Evolutionary conservation across 1,140 invertebrate genomes (phyloP).

Genomic region (Holcopasites calliopsidis): DNA sequence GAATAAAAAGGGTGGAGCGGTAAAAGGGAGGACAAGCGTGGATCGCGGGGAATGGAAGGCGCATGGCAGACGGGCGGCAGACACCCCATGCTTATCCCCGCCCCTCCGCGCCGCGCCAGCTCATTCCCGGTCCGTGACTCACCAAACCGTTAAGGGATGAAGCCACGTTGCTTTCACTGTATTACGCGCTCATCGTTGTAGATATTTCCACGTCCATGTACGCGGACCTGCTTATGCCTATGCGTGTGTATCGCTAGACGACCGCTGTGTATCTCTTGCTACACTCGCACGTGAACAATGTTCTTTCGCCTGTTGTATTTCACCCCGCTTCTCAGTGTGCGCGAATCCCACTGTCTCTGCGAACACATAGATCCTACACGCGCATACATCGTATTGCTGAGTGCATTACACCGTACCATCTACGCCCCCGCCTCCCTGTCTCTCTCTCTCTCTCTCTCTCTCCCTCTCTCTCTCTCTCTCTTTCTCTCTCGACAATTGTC

Average conservation of each 20-base stretch:
- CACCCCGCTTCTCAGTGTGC: not conserved
- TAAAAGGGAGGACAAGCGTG: conserved; percentile 45
- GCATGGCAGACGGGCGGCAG: conserved; percentile 77
- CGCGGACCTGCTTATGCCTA: conserved; percentile 17
- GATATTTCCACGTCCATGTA: conserved; percentile 23
- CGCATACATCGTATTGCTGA: not conserved
- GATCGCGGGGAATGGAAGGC: conserved; percentile 56
- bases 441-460: not conserved
- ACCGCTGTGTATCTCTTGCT: conserved; percentile 41
- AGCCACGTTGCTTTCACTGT: conserved; percentile 71
- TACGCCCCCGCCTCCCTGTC: not conserved
- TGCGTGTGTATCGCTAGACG: conserved; percentile 22
- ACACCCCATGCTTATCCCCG: conserved; percentile 75
- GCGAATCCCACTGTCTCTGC: not conserved
- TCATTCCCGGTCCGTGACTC: conserved; percentile 75
- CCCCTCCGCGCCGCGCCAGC: conserved; percentile 51
- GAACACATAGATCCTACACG: not conserved
- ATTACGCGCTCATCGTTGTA: conserved; percentile 48
- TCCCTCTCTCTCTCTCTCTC: not conserved
- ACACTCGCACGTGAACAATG: conserved; percentile 11
- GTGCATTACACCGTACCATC: conserved; percentile 11
- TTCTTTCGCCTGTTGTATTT: conserved; percentile 29
- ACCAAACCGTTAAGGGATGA: conserved; percentile 78
- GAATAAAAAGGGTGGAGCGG: conserved; percentile 37
- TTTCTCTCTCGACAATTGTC: not conserved